Evolutionary conservation across 2,113 vertebrate genomes (phyloP).

Genomic region (Eptatretus burgeri): DNA sequence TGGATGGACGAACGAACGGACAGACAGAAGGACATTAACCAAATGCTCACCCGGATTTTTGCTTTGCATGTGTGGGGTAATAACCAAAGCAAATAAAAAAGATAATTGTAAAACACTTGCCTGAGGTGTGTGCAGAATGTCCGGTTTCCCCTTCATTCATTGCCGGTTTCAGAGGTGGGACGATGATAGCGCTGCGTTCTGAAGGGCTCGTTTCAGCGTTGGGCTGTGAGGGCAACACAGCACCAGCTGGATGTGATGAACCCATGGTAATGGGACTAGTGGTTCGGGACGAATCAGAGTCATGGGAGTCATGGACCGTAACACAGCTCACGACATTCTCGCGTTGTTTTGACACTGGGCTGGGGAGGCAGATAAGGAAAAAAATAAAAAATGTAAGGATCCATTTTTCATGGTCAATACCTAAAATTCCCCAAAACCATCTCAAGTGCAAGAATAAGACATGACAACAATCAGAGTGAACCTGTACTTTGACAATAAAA

Average conservation of each 20-base stretch:
- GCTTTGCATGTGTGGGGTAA: too few relatives aligned
- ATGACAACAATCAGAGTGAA: background rate
- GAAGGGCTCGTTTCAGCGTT: too few relatives aligned
- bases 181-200: slow-evolving; percentile 17
- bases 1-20: too few relatives aligned
- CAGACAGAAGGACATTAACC: too few relatives aligned
- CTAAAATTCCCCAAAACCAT: too few relatives aligned
- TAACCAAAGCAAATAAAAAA: too few relatives aligned
- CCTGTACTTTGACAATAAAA: too few relatives aligned
- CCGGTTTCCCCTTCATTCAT: too few relatives aligned
- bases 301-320: slow-evolving; percentile 82
- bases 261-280: slow-evolving; percentile 56
- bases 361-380: slow-evolving; percentile 15
- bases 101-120: too few relatives aligned
- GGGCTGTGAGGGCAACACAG: slow-evolving; percentile 7
- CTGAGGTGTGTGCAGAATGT: too few relatives aligned
- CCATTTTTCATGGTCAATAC: background rate
- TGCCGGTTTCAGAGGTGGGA: slow-evolving; percentile 32
- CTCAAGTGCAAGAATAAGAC: background rate
- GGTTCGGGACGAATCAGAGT: slow-evolving; percentile 68
- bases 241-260: slow-evolving; percentile 22
- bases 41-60: too few relatives aligned
- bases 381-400: slow-evolving; percentile 6
- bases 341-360: slow-evolving; percentile 65
- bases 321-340: slow-evolving; percentile 98